Percentiles rank a stretch among this genome's conserved stretches.
These are phyloP conservation scores for Ammodytes marinus DNA, from an alignment of 2,113 vertebrate species.

Conservation along the genomic window DNA sequence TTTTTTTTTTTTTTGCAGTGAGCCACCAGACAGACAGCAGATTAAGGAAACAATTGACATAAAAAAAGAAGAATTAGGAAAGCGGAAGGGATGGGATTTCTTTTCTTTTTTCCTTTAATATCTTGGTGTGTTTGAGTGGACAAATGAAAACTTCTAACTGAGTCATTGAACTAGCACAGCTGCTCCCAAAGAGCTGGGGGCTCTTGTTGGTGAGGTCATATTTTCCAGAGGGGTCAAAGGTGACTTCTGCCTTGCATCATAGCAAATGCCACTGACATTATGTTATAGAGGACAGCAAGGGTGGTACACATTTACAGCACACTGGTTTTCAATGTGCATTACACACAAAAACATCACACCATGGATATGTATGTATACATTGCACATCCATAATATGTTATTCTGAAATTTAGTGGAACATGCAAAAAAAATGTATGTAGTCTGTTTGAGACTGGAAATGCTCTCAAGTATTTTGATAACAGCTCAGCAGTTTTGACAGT, in stretches of 20 bases:
- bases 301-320: neutral
- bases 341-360: neutral
- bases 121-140: neutral
- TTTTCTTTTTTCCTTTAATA: neutral
- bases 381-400: neutral
- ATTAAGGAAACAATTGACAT: neutral
- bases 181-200: constrained; percentile 16
- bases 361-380: too few relatives aligned
- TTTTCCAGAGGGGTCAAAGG: constrained; percentile 57
- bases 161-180: constrained; percentile 13
- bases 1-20: constrained; percentile 5
- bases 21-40: neutral
- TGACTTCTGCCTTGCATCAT: constrained; percentile 41
- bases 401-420: too few relatives aligned
- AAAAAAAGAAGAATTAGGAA: neutral
- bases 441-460: neutral
- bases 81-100: neutral
- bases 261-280: constrained; percentile 45
- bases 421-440: too few relatives aligned
- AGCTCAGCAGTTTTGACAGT: neutral
- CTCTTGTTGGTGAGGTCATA: constrained; percentile 26
- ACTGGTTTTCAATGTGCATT: neutral
- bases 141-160: neutral
- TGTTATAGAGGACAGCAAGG: neutral
- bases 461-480: neutral